Evolutionary conservation across 2,797 vertebrate genomes (phyloP), one percentile per base, ranked within the genome.

Genomic region (Meda fulgida): DNA sequence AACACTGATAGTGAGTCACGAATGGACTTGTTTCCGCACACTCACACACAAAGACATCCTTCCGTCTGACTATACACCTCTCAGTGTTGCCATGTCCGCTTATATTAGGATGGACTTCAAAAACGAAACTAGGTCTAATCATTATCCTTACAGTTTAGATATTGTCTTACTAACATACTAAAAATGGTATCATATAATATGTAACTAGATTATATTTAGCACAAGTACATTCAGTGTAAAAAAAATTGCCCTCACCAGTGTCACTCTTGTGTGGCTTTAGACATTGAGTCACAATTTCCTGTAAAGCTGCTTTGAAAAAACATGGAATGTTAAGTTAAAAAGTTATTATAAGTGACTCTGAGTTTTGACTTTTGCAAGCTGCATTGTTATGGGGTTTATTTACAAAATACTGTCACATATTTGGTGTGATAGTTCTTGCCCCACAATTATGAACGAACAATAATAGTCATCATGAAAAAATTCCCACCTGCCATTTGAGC

Each of bases 1-100:
- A 90, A 82, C 88, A 90, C n/a, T 9, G 43, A 80, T 60, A 72
- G 36, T n/a, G 53, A 85, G 60, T 90, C 84, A 73, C 73, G 81
- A 88, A 51, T 38, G 36, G 81, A 75, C 87, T 85, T 88, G 86
- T 78, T 87, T 90, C 85, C 69, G 18, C 63, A 31, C 71, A 76
- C 16, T 63, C 77, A 55, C 55, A 82, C 46, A 81, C 53, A 79
- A 23, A 67, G 31, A 78, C 65, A 71, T 36, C 70, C 81, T 65
- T 51, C 40, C 51, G n/a, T 70, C 29, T 0, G 4, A 31, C 21
- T 51, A 53, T 83, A 16, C 38, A 51, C 43, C 23, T 11, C 70
- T 29, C 16, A 13, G n/a, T 40, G 53, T 29, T 78, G 36, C n/a
- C 36, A 63, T 78, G n/a, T 63, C 36, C 3, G 23, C 13, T 38